Evolutionary conservation across 2,113 vertebrate species (phyloP), one percentile per base, ranked within the genome.

Genomic region (Ellobius talpinus): DNA sequence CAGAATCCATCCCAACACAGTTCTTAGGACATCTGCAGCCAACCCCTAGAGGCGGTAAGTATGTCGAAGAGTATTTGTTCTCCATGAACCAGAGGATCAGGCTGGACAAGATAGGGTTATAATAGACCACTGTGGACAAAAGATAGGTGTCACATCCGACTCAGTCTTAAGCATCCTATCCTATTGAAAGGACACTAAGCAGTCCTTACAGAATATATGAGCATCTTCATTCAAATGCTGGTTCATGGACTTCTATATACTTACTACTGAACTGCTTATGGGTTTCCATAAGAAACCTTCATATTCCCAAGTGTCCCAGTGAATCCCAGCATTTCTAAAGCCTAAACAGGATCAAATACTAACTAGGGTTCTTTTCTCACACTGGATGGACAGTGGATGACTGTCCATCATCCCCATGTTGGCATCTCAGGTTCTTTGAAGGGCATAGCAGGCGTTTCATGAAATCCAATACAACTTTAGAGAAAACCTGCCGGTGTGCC

Each of bases 271-370:
- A 63, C 87, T 39, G 19, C 7, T 89, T n/a, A 72, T 21, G 58
- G 52, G 29, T 74, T 68, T 85, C 78, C 42, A 21, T 21, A 47
- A 70, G 72, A 95, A 82, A 68, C 23, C 12, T 33, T 7, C 4
- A 92, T 91, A 77, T 87, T 91, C 73, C 66, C 94, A 89, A 84
- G 47, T 31, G 7, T 31, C 45, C 17, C 65, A 61, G 13, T 36
- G 55, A 97, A 88, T 95, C 63, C 36, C 29, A 94, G 70, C 90
- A 89, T 74, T 89, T 91, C 89, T 70, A 94, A 90, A 97, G 50
- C 16, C 42, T 47, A 81, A 31, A 81, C 16, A 81, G 31, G 47
- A 81, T 61, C 65, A 72, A 47, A 88, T 50, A 11, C 87, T n/a
- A 42, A 89, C 50, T 23, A 65, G n/a, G 31, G 29, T 93, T 31